Evolutionary conservation across 2,113 vertebrate genomes (phyloP).

Genomic region (Psilopsiagon aymara): DNA sequence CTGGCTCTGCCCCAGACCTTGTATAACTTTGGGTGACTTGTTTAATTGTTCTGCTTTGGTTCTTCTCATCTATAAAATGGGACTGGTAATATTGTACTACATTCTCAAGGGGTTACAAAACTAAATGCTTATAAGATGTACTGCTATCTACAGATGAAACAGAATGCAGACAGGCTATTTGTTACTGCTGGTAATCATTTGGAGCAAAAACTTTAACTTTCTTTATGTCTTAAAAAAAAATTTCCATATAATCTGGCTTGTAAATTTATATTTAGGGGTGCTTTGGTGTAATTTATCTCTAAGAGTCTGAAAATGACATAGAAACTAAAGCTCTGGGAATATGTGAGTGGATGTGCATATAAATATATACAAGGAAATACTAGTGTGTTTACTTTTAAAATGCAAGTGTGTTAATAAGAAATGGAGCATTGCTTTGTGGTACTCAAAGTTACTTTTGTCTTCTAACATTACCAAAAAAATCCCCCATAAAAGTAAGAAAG

Average conservation of each 20-base stretch:
- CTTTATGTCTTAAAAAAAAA: neutral
- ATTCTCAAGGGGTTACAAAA: conserved; percentile 45
- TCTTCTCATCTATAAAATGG: conserved; percentile 62
- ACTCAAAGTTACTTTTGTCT: neutral
- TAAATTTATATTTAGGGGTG: neutral
- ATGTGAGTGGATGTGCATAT: neutral
- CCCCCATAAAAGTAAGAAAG: neutral
- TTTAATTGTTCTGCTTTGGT: conserved; percentile 63
- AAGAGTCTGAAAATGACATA: neutral
- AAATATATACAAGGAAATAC: neutral
- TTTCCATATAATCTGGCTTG: neutral
- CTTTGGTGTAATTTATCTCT: neutral
- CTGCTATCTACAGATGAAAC: neutral
- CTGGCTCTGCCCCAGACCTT: conserved; percentile 65
- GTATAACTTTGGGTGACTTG: conserved; percentile 70
- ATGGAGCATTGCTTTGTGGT: neutral
- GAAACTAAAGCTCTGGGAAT: neutral
- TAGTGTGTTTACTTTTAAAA: neutral
- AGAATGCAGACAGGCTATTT: neutral
- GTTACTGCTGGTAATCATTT: conserved; percentile 17
- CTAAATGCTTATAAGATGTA: conserved; percentile 28
- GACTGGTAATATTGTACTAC: conserved; percentile 30
- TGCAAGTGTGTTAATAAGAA: rapidly evolving
- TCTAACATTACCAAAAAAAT: rapidly evolving
- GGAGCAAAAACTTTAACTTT: neutral